These are phyloP conservation scores for Larimichthys polyactis DNA, from an alignment of 2,113 vertebrate species.

Conservation along the genomic window DNA sequence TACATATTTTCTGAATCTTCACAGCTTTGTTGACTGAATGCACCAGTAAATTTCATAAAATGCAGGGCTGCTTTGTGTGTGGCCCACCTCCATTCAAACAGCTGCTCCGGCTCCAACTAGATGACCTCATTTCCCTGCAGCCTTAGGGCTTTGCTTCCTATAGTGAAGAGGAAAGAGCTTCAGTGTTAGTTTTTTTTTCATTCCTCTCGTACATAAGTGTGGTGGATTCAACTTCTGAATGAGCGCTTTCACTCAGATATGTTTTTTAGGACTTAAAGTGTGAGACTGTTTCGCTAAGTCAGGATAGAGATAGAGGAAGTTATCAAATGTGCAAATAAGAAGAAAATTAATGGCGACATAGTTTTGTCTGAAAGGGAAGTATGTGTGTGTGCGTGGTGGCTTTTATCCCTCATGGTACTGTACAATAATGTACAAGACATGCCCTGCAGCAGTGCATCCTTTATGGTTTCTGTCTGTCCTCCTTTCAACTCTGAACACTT, in stretches of 20 bases:
- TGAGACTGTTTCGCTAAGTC: neutral
- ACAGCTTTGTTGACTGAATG: conserved; percentile 10
- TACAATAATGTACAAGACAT: conserved; percentile 23
- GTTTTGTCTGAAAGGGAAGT: neutral
- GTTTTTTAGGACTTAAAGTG: neutral
- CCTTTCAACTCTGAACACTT: conserved; percentile 49
- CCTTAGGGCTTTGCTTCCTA: conserved; percentile 57
- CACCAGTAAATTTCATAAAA: conserved; percentile 39
- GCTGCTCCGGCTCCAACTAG: conserved; percentile 47
- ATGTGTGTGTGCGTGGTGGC: conserved; percentile 1
- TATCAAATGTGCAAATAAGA: conserved; percentile 2
- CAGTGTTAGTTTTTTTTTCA: conserved; percentile 52
- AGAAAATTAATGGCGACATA: neutral
- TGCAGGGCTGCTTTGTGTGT: conserved; percentile 36
- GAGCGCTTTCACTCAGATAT: neutral
- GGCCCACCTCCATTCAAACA: conserved; percentile 60
- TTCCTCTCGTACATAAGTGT: neutral
- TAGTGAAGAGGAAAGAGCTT: conserved; percentile 56
- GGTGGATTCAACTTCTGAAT: conserved; percentile 9
- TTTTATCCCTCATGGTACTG: conserved; percentile 49
- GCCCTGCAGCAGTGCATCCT: conserved; percentile 36
- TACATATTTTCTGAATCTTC: conserved; percentile 1
- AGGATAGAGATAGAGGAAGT: neutral
- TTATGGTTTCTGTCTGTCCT: conserved; percentile 39
- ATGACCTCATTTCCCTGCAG: conserved; percentile 69